A percentile compares a stretch with the other conserved stretches of the same genome.
These are phyloP conservation scores for Chrysopilus asiliformis DNA, from an alignment of 2,888 invertebrate species.

Conservation along the genomic window DNA sequence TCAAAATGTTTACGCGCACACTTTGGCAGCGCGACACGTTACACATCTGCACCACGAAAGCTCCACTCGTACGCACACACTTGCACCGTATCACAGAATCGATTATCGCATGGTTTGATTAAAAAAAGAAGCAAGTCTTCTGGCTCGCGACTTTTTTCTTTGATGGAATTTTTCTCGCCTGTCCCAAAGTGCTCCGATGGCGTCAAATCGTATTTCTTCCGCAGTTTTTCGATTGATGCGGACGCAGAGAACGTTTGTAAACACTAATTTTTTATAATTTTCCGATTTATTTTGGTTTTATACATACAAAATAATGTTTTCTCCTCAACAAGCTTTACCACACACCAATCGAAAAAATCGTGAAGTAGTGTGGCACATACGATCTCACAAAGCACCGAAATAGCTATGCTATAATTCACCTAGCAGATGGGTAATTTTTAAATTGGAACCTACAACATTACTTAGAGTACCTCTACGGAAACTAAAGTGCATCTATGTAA, in stretches of 20 bases:
- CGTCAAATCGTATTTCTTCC: background rate
- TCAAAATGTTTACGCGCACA: too few species aligned
- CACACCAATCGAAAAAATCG: conserved; percentile 7
- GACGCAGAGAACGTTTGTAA: conserved; percentile 14
- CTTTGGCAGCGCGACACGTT: too few species aligned
- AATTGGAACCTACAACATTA: too few species aligned
- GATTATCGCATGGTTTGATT: conserved; percentile 21
- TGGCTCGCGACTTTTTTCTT: too few species aligned
- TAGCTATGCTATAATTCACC: too few species aligned
- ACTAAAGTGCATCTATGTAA: too few species aligned
- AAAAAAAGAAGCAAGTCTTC: conserved; percentile 5
- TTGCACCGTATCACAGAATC: conserved; percentile 10
- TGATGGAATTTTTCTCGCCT: background rate
- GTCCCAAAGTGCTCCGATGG: background rate
- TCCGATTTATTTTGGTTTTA: conserved; percentile 17
- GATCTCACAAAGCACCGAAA: too few species aligned
- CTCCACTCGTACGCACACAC: conserved; percentile 9
- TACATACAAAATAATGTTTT: conserved; percentile 14
- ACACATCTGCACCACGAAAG: conserved; percentile 8
- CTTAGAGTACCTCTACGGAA: too few species aligned
- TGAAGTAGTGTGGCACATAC: too few species aligned
- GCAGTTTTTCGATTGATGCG: background rate
- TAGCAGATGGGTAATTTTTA: too few species aligned
- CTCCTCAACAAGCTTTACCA: conserved; percentile 7
- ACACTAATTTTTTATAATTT: too few species aligned